Base-by-base conservation (phyloP, 2,888 invertebrate genomes). In the Bursaphelenchus okinawaensis region DNA sequence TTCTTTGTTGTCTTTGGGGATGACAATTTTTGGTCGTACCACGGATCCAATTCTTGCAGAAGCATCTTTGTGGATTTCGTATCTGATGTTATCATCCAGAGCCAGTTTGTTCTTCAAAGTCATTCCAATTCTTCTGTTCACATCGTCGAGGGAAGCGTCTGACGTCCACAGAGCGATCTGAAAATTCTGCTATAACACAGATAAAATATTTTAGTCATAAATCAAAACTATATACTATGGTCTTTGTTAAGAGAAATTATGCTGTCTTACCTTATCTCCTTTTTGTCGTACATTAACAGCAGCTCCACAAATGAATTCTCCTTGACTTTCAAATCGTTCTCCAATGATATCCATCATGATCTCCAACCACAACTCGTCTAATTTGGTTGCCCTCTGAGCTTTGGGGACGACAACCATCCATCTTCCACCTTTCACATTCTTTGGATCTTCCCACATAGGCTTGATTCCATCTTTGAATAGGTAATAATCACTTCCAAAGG, bases 401-500 rank as follows among this genome's bases (percentile, higher is more conserved):
- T 77, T 77, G 40, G 91, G 90, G 73, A 93, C 87, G 84, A 88
- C 90, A 76, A 93, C 89, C 22, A 93, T 87, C 93, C 93, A 93
- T 73, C 93, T 86, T 27, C 93, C 93, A n/a, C 93, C 93, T 84
- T 88, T 87, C 83, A 90, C 90, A 84, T 94, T 94, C n/a, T 89
- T 88, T 55, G 88, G 88, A 83, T 94, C 93, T 85, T 94, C 94
- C 94, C 94, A 94, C 92, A 93, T 93, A 9, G 93, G 93, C 74
- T 90, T 88, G 73, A 93, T 90, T 4, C 92, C 92, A 76, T 86
- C 85, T 67, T 81, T 82, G 75, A 86, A 87, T 63, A 87, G 78
- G 64, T 85, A 86, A 76, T 93, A 93, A 85, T 93, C 93, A 80
- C 90, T 86, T 51, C 92, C 91, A 81, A 89, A 88, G 73, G 88